phyloP scores from a whole-genome alignment of 2,113 vertebrate species.

The Tyto alba region DNA sequence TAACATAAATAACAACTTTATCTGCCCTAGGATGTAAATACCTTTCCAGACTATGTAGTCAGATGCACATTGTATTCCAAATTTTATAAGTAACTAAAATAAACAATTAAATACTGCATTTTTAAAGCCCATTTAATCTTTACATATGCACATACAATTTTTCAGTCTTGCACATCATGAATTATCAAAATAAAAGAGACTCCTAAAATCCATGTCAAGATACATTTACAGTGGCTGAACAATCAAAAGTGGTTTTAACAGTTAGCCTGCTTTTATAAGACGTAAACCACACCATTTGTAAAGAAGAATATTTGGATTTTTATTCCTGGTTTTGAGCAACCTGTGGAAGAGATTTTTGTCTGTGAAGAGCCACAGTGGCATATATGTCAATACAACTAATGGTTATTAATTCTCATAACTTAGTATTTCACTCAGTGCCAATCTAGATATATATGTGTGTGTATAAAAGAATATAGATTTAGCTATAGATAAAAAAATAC shows the following conservation, averaged over 20 bases:
- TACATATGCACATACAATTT: neutral
- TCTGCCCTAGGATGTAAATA: neutral
- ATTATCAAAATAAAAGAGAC: neutral
- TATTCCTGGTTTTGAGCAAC: neutral
- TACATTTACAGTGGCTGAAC: neutral
- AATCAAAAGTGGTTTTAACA: neutral
- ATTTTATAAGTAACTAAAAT: neutral
- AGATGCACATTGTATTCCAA: neutral
- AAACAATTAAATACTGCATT: neutral
- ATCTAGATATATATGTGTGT: neutral
- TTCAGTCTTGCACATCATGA: neutral
- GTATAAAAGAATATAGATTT: neutral
- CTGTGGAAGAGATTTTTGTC: neutral
- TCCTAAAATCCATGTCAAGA: neutral
- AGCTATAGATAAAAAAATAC: neutral
- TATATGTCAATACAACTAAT: neutral
- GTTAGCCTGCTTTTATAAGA: neutral
- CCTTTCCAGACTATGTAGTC: neutral
- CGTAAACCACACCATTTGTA: neutral
- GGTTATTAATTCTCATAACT: neutral
- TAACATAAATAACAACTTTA: neutral
- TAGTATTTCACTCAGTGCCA: neutral
- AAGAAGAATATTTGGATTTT: neutral
- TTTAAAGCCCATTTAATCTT: neutral
- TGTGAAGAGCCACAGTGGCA: neutral